Evolutionary conservation across 1,140 invertebrate genomes (phyloP), one percentile per base, ranked within the genome.

Genomic region (Drosophila lini): DNA sequence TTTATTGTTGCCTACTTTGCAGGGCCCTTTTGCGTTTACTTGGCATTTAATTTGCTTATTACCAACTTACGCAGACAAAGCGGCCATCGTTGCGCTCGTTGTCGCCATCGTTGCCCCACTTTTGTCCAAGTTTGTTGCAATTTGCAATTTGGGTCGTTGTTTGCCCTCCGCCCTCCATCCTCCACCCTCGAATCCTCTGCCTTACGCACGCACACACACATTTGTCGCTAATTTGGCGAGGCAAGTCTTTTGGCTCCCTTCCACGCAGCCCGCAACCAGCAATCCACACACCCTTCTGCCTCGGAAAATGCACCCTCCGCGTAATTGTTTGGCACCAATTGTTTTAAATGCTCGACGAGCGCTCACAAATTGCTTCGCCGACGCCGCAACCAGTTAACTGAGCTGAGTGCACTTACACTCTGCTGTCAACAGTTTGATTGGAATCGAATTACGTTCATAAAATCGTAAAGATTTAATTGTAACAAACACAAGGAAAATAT

Each of bases 301-400:
- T 34, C 36, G 15, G 36, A 34, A 34, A 48, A 32, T 31, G 41
- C 53, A 50, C 62, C 42, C 61, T 61, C 53, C 53, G 63, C 61
- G 73, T 86, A 86, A 88, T 86, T 88, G 83, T 81, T 86, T 80
- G 82, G 83, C 82, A 86, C 60, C 83, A 88, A 86, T 86, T 86
- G 82, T 86, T 86, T 86, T 86, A 86, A 86, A 86, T 86, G 82
- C 80, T 69, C 83, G 67, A 56, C 68, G 80, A 60, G 83, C 65
- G 76, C 65, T 82, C 83, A 61, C 83, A 88, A 86, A 88, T 86
- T 82, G 83, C 71, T 88, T 76, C 61, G 13, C 57, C 59, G 67
- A 62, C 59, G 68, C 57, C 75, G 41, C 71, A 52, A 58, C 70
- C 58, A 71, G 52, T 69, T 69, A 74, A 61, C 70, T 55, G 71